Evolutionary conservation across 2,888 invertebrate species (phyloP), one percentile per base, ranked within the genome.

Genomic region (Ochropacha duplaris): DNA sequence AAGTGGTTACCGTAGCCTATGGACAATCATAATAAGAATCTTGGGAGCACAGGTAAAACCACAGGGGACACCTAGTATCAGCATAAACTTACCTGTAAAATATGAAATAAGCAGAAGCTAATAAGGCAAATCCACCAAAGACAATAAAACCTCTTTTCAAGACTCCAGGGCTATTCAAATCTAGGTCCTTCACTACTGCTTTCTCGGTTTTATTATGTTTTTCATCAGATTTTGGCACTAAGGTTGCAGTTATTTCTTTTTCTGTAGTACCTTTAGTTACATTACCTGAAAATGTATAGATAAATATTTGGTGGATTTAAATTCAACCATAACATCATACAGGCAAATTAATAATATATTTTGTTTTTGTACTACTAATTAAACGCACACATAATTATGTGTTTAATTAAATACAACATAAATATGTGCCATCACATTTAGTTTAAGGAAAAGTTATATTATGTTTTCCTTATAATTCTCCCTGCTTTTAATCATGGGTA

Each of bases 111-210:
- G 89, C 89, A 16, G 84, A 70, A 19, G 88, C 92, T 60, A 93
- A 72, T 16, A 93, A 67, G 1, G 87, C 83, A 73, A 93, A 90
- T 50, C 92, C 92, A 56, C 93, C 92, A 69, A 93, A 93, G 0
- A 93, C 93, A 56, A 93, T 93, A 2, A 89, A 68, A 1, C 87
- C 93, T 66, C 93, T 77, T 63, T 87, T 92, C 49, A 88, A 64
- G 31, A 92, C 93, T 36, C 90, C 93, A 0, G 92, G 90, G 49
- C 78, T 86, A 36, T 82, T 86, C 2, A 89, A 62, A 60, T 88
- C 84, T 22, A 85, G 56, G 4, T 70, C 59, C 49, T 79, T 80
- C 1, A 74, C 64, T 0, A 65, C 31, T 9, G 74, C 57, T 56
- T 78, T 79, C 14, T 68, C 76, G 8, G 63, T 60, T n/a, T 1